Base-by-base conservation (phyloP, 1,140 invertebrate species). In the Pseudobourletiella spinata region DNA sequence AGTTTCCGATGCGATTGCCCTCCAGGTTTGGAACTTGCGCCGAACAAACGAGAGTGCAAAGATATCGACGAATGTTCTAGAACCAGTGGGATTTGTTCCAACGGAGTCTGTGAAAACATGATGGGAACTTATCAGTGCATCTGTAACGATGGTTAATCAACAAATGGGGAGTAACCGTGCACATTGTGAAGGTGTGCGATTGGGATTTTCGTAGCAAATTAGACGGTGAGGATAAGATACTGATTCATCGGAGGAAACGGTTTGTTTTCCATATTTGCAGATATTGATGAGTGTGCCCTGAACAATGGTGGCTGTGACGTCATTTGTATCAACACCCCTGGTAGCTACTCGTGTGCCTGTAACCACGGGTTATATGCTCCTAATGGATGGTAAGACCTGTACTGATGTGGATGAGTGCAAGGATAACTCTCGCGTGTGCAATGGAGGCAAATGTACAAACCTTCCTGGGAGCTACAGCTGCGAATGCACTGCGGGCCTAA, bases 91-190 rank as follows among this genome's bases (percentile, higher is more conserved):
- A 89, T 90, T 29, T 90, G 87, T 72, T 88, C 86, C 11, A 88
- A 90, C 74, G 87, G 87, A 2, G 84, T 87, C 2, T 91, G 89
- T 73, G 86, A 90, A 72, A 94, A 95, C 70, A 84, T 84, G 74
- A 85, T 87, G 79, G 89, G 89, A 11, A 88, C 87, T 1, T 94
- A 89, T 74, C 86, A 88, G 24, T 64, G 66, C 26, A 52, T 63
- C 43, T 95, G 91, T 72, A 85, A 88, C 70, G 84, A 86, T 55
- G 88, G 88, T 0, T 88, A n/a, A 87, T 71, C 79, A 83, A 43
- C 86, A 85, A 72, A 84, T 80, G 24, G 79, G 78, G 14, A 76
- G 81, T 73, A 78, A 82, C 57, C 48, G 65, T 71, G 79, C 81
- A 35, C 78, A 81, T 65, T 85, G 84, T 69, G 79, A 83, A 74